Conservation (phyloP, 1,140 invertebrate species). For the Drosophila albomicans region DNA sequence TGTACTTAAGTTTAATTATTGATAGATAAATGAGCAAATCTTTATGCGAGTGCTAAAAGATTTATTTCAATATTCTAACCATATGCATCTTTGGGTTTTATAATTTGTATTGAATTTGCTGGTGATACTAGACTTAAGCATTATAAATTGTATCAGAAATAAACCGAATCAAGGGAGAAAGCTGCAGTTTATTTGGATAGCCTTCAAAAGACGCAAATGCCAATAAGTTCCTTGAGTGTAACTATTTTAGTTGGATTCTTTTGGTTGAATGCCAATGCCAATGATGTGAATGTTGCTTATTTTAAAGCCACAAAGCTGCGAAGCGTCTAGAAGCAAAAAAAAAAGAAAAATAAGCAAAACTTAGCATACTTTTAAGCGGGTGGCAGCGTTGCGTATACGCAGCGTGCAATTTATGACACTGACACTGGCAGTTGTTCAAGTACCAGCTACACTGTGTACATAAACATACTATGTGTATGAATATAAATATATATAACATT, state of each 20-base stretch:
- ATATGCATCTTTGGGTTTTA: no score
- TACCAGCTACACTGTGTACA: conserved; percentile 27
- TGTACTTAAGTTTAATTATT: background rate
- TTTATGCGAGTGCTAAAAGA: no score
- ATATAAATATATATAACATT: conserved; percentile 3
- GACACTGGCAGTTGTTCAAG: conserved; percentile 36
- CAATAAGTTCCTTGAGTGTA: no score
- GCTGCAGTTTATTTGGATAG: background rate
- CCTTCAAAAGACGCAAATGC: background rate
- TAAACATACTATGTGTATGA: conserved; percentile 18
- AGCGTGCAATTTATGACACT: conserved; percentile 49
- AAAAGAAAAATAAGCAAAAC: conserved; percentile 24
- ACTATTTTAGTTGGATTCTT: background rate
- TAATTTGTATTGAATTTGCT: no score
- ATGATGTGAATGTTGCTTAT: conserved; percentile 7
- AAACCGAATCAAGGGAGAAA: no score
- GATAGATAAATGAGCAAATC: background rate
- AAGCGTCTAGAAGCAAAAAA: background rate
- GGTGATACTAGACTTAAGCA: no score
- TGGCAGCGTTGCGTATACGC: conserved; percentile 45
- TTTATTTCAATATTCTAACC: no score
- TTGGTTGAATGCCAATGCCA: conserved; percentile 22
- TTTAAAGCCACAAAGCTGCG: conserved; percentile 22
- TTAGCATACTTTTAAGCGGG: conserved; percentile 55
- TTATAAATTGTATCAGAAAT: no score